Conservation (phyloP, 1,140 invertebrate genomes). For the Acromyrmex echinatior region DNA sequence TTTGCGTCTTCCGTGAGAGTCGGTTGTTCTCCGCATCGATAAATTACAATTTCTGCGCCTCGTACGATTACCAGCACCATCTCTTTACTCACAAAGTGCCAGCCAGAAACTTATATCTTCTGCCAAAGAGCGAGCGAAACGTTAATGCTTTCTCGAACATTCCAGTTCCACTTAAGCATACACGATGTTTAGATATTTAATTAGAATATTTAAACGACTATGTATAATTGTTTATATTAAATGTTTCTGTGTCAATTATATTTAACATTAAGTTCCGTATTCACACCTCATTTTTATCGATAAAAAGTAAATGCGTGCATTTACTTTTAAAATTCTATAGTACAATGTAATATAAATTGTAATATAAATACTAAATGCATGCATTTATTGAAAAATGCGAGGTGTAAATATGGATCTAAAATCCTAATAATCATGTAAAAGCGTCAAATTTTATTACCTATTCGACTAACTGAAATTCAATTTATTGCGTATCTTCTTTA, state of each 20-base stretch:
- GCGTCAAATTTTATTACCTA: background rate
- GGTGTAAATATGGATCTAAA: too few species aligned
- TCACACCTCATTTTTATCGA: too few species aligned
- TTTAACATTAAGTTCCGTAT: background rate
- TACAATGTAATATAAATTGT: too few species aligned
- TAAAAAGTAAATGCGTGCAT: too few species aligned
- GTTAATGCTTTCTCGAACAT: constrained; percentile 19
- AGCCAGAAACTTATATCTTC: constrained; percentile 48
- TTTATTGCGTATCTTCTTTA: background rate
- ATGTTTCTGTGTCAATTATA: background rate
- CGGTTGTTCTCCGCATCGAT: constrained; percentile 17
- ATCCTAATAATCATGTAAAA: background rate
- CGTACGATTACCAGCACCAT: constrained; percentile 21
- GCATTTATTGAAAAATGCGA: too few species aligned
- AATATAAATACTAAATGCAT: too few species aligned
- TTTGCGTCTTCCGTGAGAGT: constrained; percentile 40
- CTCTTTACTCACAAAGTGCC: constrained; percentile 49
- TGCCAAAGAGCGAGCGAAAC: background rate
- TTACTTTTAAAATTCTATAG: too few species aligned
- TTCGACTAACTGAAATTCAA: background rate
- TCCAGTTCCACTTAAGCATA: background rate
- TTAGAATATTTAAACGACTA: background rate
- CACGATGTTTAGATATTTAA: background rate
- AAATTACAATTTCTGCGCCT: constrained; percentile 59
- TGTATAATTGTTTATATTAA: background rate